These are phyloP conservation scores for Cotesia congregata DNA, from an alignment of 2,888 invertebrate species.

Conservation along the genomic window DNA sequence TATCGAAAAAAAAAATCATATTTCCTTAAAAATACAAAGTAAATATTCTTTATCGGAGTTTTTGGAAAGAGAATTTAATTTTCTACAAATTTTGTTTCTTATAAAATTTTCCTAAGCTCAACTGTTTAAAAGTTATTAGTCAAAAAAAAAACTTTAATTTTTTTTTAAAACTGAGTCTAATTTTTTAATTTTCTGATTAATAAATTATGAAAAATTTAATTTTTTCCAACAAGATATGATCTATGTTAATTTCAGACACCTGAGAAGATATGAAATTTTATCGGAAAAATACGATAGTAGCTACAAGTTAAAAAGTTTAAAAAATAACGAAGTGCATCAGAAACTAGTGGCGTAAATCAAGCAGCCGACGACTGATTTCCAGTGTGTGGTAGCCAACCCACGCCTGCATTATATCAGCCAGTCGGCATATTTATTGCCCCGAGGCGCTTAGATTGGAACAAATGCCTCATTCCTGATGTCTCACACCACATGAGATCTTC, in stretches of 20 bases:
- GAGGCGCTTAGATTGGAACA: constrained; percentile 63
- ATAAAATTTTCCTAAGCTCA: neutral
- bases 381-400: constrained; percentile 58
- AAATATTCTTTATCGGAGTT: neutral
- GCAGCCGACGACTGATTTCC: constrained; percentile 65
- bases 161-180: too few relatives aligned
- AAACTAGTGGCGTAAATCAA: constrained; percentile 64
- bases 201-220: too few relatives aligned
- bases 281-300: too few relatives aligned
- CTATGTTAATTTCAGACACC: too few relatives aligned
- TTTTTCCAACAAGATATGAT: too few relatives aligned
- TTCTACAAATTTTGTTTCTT: neutral
- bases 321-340: constrained; percentile 50
- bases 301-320: neutral
- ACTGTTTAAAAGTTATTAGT: neutral
- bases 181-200: too few relatives aligned
- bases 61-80: neutral
- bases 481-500: constrained; percentile 28
- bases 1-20: too few relatives aligned
- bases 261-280: too few relatives aligned
- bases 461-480: constrained; percentile 52
- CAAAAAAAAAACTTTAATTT: neutral
- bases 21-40: too few relatives aligned
- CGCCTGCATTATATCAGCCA: constrained; percentile 65
- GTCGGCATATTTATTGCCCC: constrained; percentile 65